Evolutionary conservation across 2,888 invertebrate species (phyloP), one percentile per base, ranked within the genome.

Genomic region (Polymixis flavicincta): DNA sequence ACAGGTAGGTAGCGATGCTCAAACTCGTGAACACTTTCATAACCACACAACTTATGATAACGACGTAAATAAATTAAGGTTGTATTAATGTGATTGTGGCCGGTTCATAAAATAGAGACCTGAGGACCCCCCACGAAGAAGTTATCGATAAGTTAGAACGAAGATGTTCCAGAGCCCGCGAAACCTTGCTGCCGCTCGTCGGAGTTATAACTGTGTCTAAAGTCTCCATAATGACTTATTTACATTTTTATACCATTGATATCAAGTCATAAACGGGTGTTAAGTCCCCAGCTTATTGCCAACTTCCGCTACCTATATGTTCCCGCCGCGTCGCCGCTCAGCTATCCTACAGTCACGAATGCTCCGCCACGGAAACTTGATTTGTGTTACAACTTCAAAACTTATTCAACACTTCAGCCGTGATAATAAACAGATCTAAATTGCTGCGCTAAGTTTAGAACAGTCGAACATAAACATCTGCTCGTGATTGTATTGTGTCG

Each of bases 41-140:
- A 85, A 84, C 79, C 67, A 79, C 37, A 70, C 61, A 87, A 77
- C 81, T 83, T 79, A 82, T 87, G 90, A 90, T 91, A 91, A 90
- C 77, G 77, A 92, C 88, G 89, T 88, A 82, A 88, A 89, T 88
- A 88, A 90, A 91, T 87, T 87, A 88, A 87, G 85, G 77, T 84
- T 85, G 82, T 90, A 88, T 91, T 89, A 88, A 87, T 86, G 85
- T 80, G 85, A 85, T 89, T 88, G 88, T 87, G 84, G 82, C 86
- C 74, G 87, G 83, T 86, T 80, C 85, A 90, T 93, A 90, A 93
- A 92, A 90, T 90, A 88, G 88, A 89, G 84, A 88, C 89, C 90
- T 88, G 83, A 89, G 84, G 93, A 90, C 93, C 93, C 85, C 93
- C 92, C 93, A 93, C 87, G 85, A 78, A 69, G 89, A 55, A 63